Base-by-base conservation (phyloP, 2,113 vertebrate genomes). In the Rana temporaria region DNA sequence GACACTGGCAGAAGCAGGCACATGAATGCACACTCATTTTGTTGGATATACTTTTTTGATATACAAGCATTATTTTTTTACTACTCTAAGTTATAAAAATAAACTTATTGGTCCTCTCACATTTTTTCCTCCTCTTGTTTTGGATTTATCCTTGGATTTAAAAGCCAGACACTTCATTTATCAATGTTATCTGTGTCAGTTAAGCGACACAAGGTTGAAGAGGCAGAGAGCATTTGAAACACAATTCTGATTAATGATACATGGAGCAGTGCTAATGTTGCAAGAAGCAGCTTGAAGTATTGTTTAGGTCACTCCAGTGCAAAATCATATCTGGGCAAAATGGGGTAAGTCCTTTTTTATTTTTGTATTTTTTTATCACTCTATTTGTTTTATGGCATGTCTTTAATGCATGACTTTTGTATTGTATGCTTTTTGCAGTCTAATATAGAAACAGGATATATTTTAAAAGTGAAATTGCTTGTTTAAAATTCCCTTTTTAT, bases 291-390 rank as follows among this genome's bases (percentile, higher is more conserved):
- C 48, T 38, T 9, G 24, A 67, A 48, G 18, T 48, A 32, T 76
- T 83, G 53, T 59, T n/a, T 48, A 67, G 57, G 48, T 81, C 79
- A 76, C 59, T 73, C 60, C 81, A 68, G 81, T 66, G 52, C 71
- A 73, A 67, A 82, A 76, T 66, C 62, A 42, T 60, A 48, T 83
- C 81, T 83, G 81, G 81, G 81, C 81, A 83, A 83, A 83, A 83
- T 83, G 81, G 81, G 81, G 81, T 83, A 83, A 83, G 81, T 68
- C n/a, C n/a, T 32, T 4, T 64, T 20, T 56, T 16, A 6, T 26
- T 32, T 11, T 57, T 55, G 3, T 30, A 26, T n/a, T 17, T 11
- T 14, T 53, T 22, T 38, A 38, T 38, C 7, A 4, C 4, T 38
- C 7, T 38, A 38, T 38, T 38, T 5, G 34, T 38, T 38, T 38